Conservation (phyloP, 2,113 vertebrate genomes). For the Tautogolabrus adspersus region DNA sequence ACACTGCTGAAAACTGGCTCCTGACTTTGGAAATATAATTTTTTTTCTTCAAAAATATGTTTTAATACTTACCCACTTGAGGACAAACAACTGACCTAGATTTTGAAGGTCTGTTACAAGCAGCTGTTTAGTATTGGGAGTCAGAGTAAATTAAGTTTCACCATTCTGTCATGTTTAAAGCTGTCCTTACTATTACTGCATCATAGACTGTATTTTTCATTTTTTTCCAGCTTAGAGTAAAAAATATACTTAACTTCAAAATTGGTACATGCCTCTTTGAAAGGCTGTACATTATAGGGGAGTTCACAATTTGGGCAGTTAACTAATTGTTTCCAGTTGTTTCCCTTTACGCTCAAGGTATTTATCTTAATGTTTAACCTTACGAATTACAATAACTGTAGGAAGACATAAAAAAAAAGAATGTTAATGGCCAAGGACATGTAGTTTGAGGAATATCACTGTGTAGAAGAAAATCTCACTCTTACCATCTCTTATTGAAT, state of each 20-base stretch:
- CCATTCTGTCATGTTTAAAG: neutral
- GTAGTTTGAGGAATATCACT: neutral
- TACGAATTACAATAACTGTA: neutral
- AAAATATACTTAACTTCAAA: neutral
- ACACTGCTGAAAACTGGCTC: slow-evolving; percentile 31
- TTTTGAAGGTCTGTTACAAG: slow-evolving; percentile 5
- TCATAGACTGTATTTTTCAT: neutral
- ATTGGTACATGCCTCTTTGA: slow-evolving; percentile 7
- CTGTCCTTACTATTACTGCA: neutral
- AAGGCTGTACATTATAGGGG: slow-evolving; percentile 21
- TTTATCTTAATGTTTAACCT: slow-evolving; percentile 7
- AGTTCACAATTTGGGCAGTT: slow-evolving; percentile 38
- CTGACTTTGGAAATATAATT: slow-evolving; percentile 30
- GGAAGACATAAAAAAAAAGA: neutral
- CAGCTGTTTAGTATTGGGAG: neutral
- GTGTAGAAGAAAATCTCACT: neutral
- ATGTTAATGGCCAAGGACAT: neutral
- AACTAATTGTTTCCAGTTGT: slow-evolving; percentile 57
- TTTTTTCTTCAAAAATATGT: slow-evolving; percentile 31
- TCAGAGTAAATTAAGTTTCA: slow-evolving; percentile 18
- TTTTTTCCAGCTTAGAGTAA: neutral
- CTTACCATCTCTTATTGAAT: neutral
- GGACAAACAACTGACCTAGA: neutral
- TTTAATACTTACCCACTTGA: slow-evolving; percentile 14
- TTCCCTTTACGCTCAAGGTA: slow-evolving; percentile 3